Percentiles rank a stretch among this genome's conserved stretches.
Conservation (phyloP, 2,797 vertebrate species). For the Rhynchotus rufescens region DNA sequence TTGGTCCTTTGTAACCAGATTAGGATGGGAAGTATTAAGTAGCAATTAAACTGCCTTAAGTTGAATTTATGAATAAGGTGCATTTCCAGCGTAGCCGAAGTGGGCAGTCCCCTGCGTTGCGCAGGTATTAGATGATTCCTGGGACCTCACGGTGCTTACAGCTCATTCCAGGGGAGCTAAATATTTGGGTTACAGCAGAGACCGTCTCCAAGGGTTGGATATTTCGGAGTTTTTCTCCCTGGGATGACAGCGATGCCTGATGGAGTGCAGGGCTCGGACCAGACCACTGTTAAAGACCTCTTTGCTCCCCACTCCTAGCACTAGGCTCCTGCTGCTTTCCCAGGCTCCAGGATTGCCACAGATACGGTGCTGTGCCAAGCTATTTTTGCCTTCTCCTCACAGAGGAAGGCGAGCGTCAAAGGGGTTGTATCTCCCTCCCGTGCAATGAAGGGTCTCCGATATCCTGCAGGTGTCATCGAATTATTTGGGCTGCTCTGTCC, state of each 20-base stretch:
- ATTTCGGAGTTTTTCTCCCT: background rate
- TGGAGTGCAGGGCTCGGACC: too few relatives aligned
- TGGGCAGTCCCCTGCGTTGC: background rate
- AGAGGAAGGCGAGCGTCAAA: background rate
- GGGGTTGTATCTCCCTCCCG: background rate
- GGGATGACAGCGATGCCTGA: too few relatives aligned
- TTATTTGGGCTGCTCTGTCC: background rate
- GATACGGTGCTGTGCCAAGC: too few relatives aligned
- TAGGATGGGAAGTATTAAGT: slow-evolving; percentile 19
- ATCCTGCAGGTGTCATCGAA: background rate
- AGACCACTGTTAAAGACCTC: background rate
- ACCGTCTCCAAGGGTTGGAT: fast-evolving
- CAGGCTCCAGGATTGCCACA: background rate
- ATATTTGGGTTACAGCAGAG: background rate
- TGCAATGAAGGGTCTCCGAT: background rate
- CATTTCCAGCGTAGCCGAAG: background rate
- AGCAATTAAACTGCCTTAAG: slow-evolving; percentile 41
- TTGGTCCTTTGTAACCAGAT: too few relatives aligned
- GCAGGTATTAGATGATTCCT: background rate
- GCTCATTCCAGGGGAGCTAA: background rate
- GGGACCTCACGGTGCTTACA: background rate
- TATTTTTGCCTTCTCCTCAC: background rate
- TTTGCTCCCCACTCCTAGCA: background rate
- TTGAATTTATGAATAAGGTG: slow-evolving; percentile 34
- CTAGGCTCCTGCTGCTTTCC: background rate